Percentiles rank a stretch among this genome's conserved stretches.
These are phyloP conservation scores for Heterohyrax brucei DNA, from an alignment of 2,797 vertebrate species.

Conservation along the genomic window DNA sequence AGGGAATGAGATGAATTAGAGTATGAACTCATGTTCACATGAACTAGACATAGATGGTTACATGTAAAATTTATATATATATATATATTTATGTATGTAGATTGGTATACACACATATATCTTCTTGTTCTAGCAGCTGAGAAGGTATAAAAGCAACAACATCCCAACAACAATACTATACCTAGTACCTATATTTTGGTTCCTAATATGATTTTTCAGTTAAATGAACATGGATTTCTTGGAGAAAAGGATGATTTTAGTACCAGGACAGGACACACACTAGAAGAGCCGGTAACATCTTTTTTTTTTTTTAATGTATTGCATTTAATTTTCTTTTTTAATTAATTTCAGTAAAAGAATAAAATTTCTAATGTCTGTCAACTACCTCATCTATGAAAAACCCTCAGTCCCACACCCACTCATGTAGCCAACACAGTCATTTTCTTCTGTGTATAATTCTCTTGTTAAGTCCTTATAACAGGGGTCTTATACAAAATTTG, in stretches of 20 bases:
- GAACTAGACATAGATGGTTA: neutral
- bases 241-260: neutral
- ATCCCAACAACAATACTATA: no score
- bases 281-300: neutral
- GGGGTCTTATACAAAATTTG: no score
- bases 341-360: no score
- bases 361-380: no score
- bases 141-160: neutral
- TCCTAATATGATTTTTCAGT: neutral
- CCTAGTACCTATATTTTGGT: neutral
- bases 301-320: no score
- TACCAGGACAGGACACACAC: neutral
- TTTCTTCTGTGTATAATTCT: no score
- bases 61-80: neutral
- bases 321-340: no score
- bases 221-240: neutral
- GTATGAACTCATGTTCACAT: neutral
- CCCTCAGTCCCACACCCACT: no score
- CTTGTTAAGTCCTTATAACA: no score
- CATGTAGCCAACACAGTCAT: no score
- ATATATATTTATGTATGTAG: neutral
- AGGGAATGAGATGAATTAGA: no score
- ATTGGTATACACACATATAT: neutral
- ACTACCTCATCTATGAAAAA: no score
- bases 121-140: neutral